phyloP scores from a whole-genome alignment of 2,113 vertebrate genomes.

The Nothobranchius kuhntae region DNA sequence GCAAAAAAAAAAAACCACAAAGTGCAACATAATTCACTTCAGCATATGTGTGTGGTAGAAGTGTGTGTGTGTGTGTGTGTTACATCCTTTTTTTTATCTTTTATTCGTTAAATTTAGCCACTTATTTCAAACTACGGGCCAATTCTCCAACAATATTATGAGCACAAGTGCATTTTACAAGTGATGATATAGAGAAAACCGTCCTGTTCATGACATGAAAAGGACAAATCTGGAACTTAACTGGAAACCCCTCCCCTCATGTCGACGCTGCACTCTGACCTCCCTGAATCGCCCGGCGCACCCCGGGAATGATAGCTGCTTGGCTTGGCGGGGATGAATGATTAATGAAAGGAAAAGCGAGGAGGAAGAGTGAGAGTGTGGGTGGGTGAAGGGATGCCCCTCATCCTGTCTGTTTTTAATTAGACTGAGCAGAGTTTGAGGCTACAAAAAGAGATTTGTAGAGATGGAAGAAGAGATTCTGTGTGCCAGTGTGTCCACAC shows the following conservation, averaged over 20 bases:
- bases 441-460: conserved; percentile 70
- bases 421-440: conserved; percentile 55
- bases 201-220: background rate
- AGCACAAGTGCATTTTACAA: background rate
- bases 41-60: background rate
- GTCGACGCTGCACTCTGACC: conserved; percentile 50
- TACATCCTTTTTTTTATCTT: background rate
- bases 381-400: conserved; percentile 60
- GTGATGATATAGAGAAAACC: background rate
- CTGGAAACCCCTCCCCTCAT: conserved; percentile 9
- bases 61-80: background rate
- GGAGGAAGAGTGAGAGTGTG: conserved; percentile 49
- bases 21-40: conserved; percentile 10
- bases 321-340: conserved; percentile 60
- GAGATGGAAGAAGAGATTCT: conserved; percentile 36
- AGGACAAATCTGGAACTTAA: background rate
- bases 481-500: conserved; percentile 53
- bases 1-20: conserved; percentile 14
- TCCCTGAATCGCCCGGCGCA: conserved; percentile 28
- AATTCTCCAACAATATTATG: conserved; percentile 27
- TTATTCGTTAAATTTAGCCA: background rate
- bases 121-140: background rate
- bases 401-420: conserved; percentile 70
- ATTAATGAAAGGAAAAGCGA: conserved; percentile 58
- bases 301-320: conserved; percentile 47